These are phyloP conservation scores for Sebastes nivosus DNA, from an alignment of 2,797 vertebrate species.

Conservation along the genomic window DNA sequence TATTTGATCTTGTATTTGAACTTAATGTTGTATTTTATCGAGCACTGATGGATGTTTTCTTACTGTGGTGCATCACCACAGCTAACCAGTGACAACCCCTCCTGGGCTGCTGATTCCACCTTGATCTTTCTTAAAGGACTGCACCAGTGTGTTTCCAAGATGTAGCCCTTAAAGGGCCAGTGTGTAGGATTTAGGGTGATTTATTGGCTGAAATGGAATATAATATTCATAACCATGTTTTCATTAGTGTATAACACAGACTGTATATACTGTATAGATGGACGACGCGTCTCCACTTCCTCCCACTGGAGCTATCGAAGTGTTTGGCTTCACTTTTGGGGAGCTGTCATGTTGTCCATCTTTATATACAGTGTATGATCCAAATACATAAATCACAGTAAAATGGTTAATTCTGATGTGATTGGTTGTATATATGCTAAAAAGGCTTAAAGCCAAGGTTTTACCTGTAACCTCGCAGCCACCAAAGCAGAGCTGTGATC, in stretches of 20 bases:
- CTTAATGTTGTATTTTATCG: neutral
- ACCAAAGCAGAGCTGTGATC: neutral
- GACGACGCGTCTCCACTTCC: too few species aligned
- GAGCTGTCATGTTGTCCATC: too few species aligned
- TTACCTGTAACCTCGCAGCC: neutral
- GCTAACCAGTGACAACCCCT: neutral
- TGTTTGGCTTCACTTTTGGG: too few species aligned
- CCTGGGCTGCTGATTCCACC: neutral
- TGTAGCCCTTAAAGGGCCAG: too few species aligned
- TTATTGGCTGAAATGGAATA: neutral
- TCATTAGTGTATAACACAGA: neutral
- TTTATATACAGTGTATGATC: too few species aligned
- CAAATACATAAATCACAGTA: neutral
- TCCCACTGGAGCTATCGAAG: neutral
- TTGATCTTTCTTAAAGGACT: neutral
- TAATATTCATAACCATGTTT: neutral
- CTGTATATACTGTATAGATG: too few species aligned
- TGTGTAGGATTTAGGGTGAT: neutral
- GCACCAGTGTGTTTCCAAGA: neutral
- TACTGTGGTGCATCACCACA: neutral
- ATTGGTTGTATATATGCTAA: neutral
- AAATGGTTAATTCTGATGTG: neutral
- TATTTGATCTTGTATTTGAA: neutral
- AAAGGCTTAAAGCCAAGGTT: neutral
- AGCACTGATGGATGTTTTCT: slow-evolving; percentile 10